Conservation (phyloP, 2,888 invertebrate genomes). For the Adela reaumurella region DNA sequence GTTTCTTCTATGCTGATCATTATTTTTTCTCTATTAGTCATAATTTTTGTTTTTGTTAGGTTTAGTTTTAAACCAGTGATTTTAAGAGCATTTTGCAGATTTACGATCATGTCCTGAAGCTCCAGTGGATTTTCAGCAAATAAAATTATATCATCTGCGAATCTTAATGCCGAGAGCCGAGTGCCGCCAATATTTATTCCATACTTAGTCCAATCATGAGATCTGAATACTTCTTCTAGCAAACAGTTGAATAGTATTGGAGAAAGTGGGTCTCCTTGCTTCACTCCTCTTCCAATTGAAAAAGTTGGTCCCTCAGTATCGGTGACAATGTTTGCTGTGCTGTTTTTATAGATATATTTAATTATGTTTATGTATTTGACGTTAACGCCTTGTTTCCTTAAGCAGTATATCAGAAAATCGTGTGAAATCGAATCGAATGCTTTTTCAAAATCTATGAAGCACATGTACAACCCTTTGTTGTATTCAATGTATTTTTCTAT, state of each 20-base stretch:
- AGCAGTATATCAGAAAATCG: background rate
- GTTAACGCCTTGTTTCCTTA: background rate
- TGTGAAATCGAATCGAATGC: conserved; percentile 6
- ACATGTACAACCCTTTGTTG: conserved; percentile 1
- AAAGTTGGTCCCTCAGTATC: background rate
- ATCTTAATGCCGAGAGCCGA: background rate
- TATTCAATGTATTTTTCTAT: conserved; percentile 8
- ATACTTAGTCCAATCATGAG: background rate
- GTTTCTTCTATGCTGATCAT: background rate
- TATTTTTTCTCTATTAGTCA: conserved; percentile 1
- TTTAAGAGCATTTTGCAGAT: background rate
- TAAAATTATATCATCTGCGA: background rate
- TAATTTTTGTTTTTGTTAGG: background rate
- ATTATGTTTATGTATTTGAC: background rate
- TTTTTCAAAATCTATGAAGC: conserved; percentile 5
- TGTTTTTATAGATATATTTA: background rate
- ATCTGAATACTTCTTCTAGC: background rate
- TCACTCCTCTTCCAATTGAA: background rate
- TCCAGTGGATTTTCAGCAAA: background rate
- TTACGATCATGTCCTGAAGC: background rate
- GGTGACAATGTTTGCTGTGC: background rate
- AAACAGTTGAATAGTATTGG: background rate
- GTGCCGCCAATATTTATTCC: background rate
- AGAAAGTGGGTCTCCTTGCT: background rate
- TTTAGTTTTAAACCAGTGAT: background rate